Evolutionary conservation across 2,113 vertebrate genomes (phyloP).

Genomic region (Circaetus gallicus): DNA sequence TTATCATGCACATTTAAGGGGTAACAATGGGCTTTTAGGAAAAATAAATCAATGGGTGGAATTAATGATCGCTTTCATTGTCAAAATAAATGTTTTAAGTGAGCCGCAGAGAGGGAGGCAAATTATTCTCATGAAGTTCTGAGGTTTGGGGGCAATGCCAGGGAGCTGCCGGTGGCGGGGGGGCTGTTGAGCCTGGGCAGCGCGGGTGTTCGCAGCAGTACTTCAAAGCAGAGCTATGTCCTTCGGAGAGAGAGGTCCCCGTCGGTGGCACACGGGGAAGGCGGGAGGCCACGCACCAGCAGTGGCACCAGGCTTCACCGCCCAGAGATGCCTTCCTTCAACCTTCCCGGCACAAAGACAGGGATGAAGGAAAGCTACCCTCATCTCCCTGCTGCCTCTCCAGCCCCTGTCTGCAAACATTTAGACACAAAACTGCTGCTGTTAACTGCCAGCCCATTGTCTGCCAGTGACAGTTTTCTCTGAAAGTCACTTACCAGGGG

Average conservation of each 20-base stretch:
- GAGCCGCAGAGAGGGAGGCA: neutral
- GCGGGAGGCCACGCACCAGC: neutral
- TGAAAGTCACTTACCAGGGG: slow-evolving; percentile 62
- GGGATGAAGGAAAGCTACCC: neutral
- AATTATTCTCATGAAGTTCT: neutral
- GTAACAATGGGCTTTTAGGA: slow-evolving; percentile 37
- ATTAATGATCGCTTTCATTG: neutral
- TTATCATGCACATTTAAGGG: neutral
- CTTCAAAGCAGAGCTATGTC: neutral
- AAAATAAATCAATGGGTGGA: slow-evolving; percentile 26
- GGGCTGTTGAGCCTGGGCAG: neutral
- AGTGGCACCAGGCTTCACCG: neutral
- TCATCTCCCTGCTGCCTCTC: neutral
- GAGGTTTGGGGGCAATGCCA: neutral
- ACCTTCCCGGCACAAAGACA: neutral
- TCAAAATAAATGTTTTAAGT: slow-evolving; percentile 11
- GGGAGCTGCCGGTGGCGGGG: neutral
- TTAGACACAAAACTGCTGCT: slow-evolving; percentile 62
- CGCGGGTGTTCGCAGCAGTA: neutral
- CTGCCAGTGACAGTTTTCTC: slow-evolving; percentile 63
- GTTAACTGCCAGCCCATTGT: slow-evolving; percentile 73
- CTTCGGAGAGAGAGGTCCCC: neutral
- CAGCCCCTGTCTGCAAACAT: slow-evolving; percentile 72
- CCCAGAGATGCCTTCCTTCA: neutral
- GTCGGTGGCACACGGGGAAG: fast-evolving